Evolutionary conservation across 2,113 vertebrate species (phyloP).

Genomic region (Rhombomys opimus): DNA sequence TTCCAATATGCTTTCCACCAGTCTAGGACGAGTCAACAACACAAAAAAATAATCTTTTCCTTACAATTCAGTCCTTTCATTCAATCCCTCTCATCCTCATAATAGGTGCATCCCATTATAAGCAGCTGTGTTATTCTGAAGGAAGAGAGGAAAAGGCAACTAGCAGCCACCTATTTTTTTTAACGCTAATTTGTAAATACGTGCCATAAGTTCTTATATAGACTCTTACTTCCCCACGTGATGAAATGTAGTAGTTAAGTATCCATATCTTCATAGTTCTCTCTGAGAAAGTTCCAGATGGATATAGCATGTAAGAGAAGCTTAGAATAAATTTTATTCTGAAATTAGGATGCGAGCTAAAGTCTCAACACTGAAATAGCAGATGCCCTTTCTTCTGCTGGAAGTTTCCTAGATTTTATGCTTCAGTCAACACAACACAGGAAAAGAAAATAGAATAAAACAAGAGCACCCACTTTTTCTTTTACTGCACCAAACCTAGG

Average conservation of each 20-base stretch:
- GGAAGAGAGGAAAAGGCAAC: background rate
- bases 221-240: background rate
- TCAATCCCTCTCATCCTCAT: background rate
- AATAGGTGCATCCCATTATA: background rate
- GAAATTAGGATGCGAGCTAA: background rate
- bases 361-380: background rate
- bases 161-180: background rate
- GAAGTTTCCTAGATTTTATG: background rate
- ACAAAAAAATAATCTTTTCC: background rate
- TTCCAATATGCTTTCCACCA: background rate
- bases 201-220: background rate
- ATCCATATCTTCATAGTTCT: background rate
- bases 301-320: background rate
- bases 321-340: background rate
- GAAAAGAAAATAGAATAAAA: background rate
- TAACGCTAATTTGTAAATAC: background rate
- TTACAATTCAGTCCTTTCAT: background rate
- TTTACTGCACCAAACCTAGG: background rate
- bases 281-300: background rate
- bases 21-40: background rate
- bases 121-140: slow-evolving; percentile 4
- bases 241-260: background rate
- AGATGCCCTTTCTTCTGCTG: background rate
- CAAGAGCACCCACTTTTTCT: background rate
- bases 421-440: background rate